These are phyloP conservation scores for Glossophaga mutica DNA, from an alignment of 2,797 vertebrate species.

Conservation along the genomic window DNA sequence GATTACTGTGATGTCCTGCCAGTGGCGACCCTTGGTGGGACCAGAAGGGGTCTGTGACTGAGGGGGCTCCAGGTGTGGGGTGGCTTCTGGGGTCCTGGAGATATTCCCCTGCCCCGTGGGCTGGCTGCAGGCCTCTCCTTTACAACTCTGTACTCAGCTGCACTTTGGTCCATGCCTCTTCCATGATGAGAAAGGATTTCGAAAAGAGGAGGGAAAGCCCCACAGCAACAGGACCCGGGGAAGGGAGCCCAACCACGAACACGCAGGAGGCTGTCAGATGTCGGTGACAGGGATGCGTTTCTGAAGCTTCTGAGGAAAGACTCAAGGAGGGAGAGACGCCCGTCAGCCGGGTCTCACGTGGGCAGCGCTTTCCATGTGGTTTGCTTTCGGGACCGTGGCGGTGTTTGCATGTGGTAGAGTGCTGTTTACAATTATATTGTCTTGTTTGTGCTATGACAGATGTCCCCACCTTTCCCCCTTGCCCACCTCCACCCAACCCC, in stretches of 20 bases:
- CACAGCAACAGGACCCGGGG: background rate
- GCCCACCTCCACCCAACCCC: too few species aligned
- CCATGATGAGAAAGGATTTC: background rate
- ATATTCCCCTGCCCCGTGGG: background rate
- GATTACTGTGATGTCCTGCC: rapidly evolving
- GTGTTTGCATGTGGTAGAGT: background rate
- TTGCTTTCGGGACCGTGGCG: too few species aligned
- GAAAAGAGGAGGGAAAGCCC: background rate
- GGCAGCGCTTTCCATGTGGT: rapidly evolving
- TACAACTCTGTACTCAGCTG: background rate
- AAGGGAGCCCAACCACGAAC: background rate
- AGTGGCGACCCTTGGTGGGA: background rate
- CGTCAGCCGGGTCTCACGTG: too few species aligned
- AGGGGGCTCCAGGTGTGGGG: rapidly evolving
- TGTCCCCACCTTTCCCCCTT: too few species aligned
- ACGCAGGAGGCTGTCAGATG: background rate
- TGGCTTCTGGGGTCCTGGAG: background rate
- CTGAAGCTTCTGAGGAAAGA: background rate
- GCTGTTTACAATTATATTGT: too few species aligned
- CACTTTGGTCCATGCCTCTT: background rate
- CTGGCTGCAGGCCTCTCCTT: background rate
- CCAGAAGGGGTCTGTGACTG: background rate
- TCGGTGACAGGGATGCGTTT: background rate
- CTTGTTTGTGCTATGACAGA: too few species aligned
- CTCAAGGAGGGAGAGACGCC: background rate